Conservation (phyloP, 2,113 vertebrate species). For the Polypterus senegalus region DNA sequence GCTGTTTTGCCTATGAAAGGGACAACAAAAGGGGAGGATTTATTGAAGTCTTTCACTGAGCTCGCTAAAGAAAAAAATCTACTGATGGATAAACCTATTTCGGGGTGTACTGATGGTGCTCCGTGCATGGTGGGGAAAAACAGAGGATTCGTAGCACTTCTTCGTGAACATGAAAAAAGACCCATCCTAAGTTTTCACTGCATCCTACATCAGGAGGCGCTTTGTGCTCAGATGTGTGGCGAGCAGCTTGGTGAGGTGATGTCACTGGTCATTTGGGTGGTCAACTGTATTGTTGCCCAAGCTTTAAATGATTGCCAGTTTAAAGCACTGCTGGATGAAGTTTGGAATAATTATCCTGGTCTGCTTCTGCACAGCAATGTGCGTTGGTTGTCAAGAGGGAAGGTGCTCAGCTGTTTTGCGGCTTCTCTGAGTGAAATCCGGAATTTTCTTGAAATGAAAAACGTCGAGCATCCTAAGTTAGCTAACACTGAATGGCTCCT, state of each 20-base stretch:
- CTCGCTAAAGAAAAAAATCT: too few relatives aligned
- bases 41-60: too few relatives aligned
- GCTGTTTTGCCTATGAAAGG: too few relatives aligned
- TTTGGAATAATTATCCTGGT: constrained; percentile 25
- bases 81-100: too few relatives aligned
- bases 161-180: constrained; percentile 27
- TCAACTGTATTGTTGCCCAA: constrained; percentile 28
- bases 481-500: constrained; percentile 30
- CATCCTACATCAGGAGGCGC: constrained; percentile 26
- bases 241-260: constrained; percentile 30
- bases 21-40: too few relatives aligned
- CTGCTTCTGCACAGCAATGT: constrained; percentile 34
- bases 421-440: constrained; percentile 25
- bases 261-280: constrained; percentile 31
- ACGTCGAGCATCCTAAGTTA: constrained; percentile 26
- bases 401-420: constrained; percentile 24
- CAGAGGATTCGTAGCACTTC: constrained; percentile 23
- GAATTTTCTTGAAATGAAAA: constrained; percentile 28
- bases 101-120: too few relatives aligned
- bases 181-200: constrained; percentile 29
- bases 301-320: constrained; percentile 30
- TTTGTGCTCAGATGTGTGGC: constrained; percentile 31
- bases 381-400: constrained; percentile 29
- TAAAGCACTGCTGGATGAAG: constrained; percentile 28
- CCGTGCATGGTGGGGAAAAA: too few relatives aligned